Base-by-base conservation (phyloP, 2,797 vertebrate species). In the Trachops cirrhosus region DNA sequence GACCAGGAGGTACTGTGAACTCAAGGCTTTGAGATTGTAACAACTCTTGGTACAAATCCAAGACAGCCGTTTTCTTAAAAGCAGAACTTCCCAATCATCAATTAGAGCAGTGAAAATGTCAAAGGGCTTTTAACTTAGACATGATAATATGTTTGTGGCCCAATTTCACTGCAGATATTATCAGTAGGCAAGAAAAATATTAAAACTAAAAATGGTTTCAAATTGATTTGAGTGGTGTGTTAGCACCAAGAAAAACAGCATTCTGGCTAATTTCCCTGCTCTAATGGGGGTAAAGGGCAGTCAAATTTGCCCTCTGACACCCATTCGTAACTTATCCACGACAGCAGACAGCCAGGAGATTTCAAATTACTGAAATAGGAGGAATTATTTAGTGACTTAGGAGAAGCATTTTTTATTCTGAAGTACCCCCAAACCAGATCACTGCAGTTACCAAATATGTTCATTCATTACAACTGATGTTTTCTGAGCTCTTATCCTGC, bases 281-380 rank as follows among this genome's bases (percentile, higher is more conserved):
- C 67, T 84, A 86, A 67, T 41, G 52, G 93, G 83, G 52, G 29
- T 14, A 93, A 86, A 93, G 62, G 77, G 48, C 12, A 57, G 74
- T 79, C 19, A 67, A 29, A 82, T 41, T 57, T 93, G 71, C 62
- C 86, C 37, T 93, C 57, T 39, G 83, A 78, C 57, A 91, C 73
- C 37, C 48, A 92, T 67, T 96, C 90, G 73, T 79, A 96, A 89
- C 32, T 70, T 93, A 78, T 59, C n/a, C 2, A 54, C 54, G n/a
- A 67, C 3, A 75, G 41, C 5, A 29, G 57, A 73, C 1, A 71
- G 22, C 32, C 34, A 41, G 10, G 34, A 78, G 50, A 92, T 89
- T 92, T 97, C 87, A 94, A 77, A 74, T 62, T 67, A 75, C n/a
- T 79, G 46, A 96, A 96, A 95, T 86, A 93, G 91, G 39, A 90